Base-by-base conservation (phyloP, 2,888 invertebrate genomes). In the Frankliniella intonsa region DNA sequence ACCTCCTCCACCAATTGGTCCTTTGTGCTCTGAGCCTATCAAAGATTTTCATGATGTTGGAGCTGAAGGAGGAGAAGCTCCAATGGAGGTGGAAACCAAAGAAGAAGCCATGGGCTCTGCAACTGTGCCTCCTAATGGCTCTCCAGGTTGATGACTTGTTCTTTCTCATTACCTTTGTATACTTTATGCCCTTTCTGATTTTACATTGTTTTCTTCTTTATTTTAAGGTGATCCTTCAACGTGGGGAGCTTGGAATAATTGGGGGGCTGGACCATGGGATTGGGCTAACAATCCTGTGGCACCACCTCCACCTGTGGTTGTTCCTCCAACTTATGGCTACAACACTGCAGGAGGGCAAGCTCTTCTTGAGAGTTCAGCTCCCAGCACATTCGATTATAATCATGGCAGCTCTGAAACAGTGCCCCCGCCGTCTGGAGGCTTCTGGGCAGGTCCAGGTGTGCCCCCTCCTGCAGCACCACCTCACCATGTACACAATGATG, bases 31-130 rank as follows among this genome's bases (percentile, higher is more conserved):
- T 65, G 81, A 83, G 14, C 12, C 80, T 12, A 25, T 55, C 2
- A 50, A 82, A 80, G 50, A 83, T n/a, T 84, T 84, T 38, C 84
- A 84, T 83, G 90, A 90, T n/a, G 87, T 87, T 62, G 89, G 86
- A 14, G 85, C 90, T 84, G 94, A 94, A 87, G 93, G 94, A 82
- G 95, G 95, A 27, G 95, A 95, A 89, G 95, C 95, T 14, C 95
- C 95, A 2, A 95, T 95, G 95, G 95, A 95, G 85, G 93, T 95
- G 86, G 95, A 94, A 86, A 93, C 92, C 81, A 91, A 93, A 79
- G 94, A 94, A 38, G 90, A 89, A 25, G 88, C 89, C 69, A 88
- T 88, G 19, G 88, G 86, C 85, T 89, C 87, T 84, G 89, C 85
- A 38, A 38, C 89, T 38, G 88, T 87, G 12, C 87, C 87, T 17